A percentile compares a stretch with the other conserved stretches of the same genome.
phyloP scores from a whole-genome alignment of 2,797 vertebrate species.

The Vespertilio murinus region DNA sequence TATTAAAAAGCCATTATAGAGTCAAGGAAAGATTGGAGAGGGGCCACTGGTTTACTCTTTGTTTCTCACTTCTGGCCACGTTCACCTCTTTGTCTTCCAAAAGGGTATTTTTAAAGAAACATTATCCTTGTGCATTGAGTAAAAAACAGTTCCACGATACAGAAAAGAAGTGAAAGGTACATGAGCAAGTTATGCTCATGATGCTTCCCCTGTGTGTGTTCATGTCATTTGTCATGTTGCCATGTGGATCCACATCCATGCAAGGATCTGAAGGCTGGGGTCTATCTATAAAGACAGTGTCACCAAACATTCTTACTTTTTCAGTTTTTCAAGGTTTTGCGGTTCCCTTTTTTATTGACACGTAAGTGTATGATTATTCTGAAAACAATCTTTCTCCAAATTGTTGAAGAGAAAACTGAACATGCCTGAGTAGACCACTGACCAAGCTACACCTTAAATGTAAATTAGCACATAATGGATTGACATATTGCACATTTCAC shows the following conservation, averaged over 20 bases:
- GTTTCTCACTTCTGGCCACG: not conserved
- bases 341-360: not conserved
- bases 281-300: not conserved
- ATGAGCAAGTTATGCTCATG: not conserved
- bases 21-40: not conserved
- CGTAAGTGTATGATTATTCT: not conserved
- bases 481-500: not conserved
- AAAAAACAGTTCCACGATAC: not conserved
- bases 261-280: not conserved
- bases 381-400: not conserved
- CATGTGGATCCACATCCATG: not conserved
- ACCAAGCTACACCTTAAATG: not conserved
- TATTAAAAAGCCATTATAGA: not conserved
- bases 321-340: not conserved
- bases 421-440: not conserved
- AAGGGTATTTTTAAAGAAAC: not conserved
- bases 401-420: constrained; percentile 1
- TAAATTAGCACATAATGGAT: not conserved
- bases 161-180: not conserved
- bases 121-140: not conserved
- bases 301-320: not conserved
- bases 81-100: constrained; percentile 3
- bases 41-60: not conserved
- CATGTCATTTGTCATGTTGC: not conserved
- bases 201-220: not conserved